These are phyloP conservation scores for Penaeus chinensis DNA, from an alignment of 1,140 invertebrate genomes.

Conservation along the genomic window DNA sequence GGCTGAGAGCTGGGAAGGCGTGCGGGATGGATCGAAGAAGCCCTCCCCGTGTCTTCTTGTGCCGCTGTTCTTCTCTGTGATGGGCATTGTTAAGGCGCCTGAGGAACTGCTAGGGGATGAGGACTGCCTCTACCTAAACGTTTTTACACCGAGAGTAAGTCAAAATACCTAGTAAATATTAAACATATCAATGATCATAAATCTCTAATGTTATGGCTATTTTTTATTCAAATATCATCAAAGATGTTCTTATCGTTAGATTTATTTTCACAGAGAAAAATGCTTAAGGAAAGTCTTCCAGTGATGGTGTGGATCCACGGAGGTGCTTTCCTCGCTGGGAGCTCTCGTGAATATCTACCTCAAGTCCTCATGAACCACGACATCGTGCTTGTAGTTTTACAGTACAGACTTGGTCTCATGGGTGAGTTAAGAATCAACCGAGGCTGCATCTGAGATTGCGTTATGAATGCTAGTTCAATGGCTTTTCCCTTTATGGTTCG, in stretches of 20 bases:
- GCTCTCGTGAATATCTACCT: too few relatives aligned
- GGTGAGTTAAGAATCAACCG: slow-evolving; percentile 74
- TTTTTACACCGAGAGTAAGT: slow-evolving; percentile 77
- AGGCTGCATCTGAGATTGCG: too few relatives aligned
- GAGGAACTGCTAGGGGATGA: slow-evolving; percentile 77
- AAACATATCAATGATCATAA: background rate
- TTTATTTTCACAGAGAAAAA: background rate
- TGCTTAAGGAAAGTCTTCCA: slow-evolving; percentile 68
- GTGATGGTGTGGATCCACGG: too few relatives aligned
- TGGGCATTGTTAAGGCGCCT: background rate
- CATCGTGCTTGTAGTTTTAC: slow-evolving; percentile 92
- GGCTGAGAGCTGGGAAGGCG: background rate
- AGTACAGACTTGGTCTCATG: slow-evolving; percentile 94
- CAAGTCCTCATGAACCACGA: slow-evolving; percentile 86
- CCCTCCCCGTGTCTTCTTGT: slow-evolving; percentile 6
- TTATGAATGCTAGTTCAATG: too few relatives aligned
- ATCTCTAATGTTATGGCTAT: too few relatives aligned
- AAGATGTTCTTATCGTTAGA: too few relatives aligned
- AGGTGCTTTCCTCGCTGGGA: too few relatives aligned
- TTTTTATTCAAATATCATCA: background rate
- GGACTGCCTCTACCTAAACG: slow-evolving; percentile 95
- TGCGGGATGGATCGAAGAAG: slow-evolving; percentile 8
- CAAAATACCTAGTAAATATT: background rate
- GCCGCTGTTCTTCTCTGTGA: background rate
- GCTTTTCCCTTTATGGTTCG: too few relatives aligned